Evolutionary conservation across 2,797 vertebrate species (phyloP).

Genomic region (Diglossa cyanea): DNA sequence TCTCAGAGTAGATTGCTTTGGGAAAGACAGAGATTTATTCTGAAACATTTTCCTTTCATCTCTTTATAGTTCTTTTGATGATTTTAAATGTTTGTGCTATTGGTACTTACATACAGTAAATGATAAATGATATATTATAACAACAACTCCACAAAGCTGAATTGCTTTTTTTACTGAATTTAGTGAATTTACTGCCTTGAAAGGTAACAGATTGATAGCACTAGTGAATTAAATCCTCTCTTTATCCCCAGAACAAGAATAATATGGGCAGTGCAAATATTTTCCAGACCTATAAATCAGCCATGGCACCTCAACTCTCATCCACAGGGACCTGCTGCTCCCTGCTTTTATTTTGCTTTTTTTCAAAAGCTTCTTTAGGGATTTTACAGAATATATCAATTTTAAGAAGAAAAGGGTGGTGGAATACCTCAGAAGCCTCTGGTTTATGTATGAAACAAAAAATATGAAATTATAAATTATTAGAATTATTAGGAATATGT

Average conservation of each 20-base stretch:
- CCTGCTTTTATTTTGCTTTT: not conserved
- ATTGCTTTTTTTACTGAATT: constrained; percentile 60
- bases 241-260: constrained; percentile 57
- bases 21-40: constrained; percentile 62
- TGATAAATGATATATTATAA: constrained; percentile 70
- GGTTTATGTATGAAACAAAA: not conserved
- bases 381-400: not conserved
- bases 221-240: constrained; percentile 53
- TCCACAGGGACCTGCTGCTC: not conserved
- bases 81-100: constrained; percentile 69
- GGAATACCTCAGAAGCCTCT: not conserved
- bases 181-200: constrained; percentile 65
- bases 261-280: constrained; percentile 1
- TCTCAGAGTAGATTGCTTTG: constrained; percentile 29
- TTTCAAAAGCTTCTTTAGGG: not conserved
- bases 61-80: constrained; percentile 64
- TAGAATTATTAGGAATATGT: not conserved
- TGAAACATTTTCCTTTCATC: constrained; percentile 52
- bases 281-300: constrained; percentile 36
- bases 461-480: not conserved
- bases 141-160: constrained; percentile 58
- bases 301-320: not conserved
- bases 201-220: constrained; percentile 70
- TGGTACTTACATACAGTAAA: constrained; percentile 68
- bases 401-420: not conserved